These are phyloP conservation scores for Chrosomus eos DNA, from an alignment of 2,797 vertebrate species.

Conservation along the genomic window DNA sequence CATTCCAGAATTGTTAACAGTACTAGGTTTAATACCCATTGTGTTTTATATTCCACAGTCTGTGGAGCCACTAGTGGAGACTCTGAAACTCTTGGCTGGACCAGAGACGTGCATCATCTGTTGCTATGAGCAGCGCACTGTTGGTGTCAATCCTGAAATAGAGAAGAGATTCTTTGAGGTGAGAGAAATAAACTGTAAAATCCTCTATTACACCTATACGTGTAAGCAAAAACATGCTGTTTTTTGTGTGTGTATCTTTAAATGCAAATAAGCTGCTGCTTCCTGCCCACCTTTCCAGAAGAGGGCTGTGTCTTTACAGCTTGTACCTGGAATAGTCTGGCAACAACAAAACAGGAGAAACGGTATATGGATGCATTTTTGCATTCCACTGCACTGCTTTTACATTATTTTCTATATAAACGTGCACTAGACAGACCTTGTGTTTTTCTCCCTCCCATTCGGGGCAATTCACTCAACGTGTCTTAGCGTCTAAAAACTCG, in stretches of 20 bases:
- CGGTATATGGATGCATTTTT: too few species aligned
- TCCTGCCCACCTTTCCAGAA: neutral
- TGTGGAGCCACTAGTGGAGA: slow-evolving; percentile 88
- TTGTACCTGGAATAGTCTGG: neutral
- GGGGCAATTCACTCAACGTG: too few species aligned
- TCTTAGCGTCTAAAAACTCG: too few species aligned
- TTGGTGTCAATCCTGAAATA: slow-evolving; percentile 92
- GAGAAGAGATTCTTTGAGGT: slow-evolving; percentile 93
- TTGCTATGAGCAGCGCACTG: slow-evolving; percentile 94
- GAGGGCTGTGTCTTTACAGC: neutral
- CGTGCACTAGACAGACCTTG: too few species aligned
- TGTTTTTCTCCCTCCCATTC: too few species aligned
- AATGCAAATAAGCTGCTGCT: neutral
- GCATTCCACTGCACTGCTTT: too few species aligned
- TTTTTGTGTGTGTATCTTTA: neutral
- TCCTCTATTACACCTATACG: neutral
- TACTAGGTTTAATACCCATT: slow-evolving; percentile 3
- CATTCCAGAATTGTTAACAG: neutral
- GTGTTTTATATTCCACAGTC: slow-evolving; percentile 77
- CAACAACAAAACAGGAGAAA: neutral
- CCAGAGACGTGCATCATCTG: slow-evolving; percentile 89
- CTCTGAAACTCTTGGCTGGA: slow-evolving; percentile 86
- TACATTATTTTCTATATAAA: too few species aligned
- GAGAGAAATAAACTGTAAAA: slow-evolving; percentile 52
- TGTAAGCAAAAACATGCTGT: neutral